phyloP scores from a whole-genome alignment of 2,113 vertebrate genomes.

The Trogon melanurus region DNA sequence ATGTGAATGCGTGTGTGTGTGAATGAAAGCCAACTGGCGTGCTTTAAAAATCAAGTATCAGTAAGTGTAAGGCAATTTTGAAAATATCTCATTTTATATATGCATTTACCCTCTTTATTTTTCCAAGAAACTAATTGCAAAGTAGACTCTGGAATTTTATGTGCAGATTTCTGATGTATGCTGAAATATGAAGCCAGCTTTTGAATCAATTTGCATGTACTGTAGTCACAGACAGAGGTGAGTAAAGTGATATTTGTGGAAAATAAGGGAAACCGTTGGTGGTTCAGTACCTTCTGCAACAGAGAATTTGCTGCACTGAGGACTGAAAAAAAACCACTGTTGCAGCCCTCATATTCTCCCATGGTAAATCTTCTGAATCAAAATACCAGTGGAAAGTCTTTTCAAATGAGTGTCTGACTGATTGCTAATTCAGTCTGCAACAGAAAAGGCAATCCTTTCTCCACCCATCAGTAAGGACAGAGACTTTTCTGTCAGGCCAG shows the following conservation, averaged over 20 bases:
- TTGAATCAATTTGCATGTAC: background rate
- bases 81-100: background rate
- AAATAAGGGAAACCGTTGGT: background rate
- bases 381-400: background rate
- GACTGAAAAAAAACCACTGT: background rate
- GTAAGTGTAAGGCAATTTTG: background rate
- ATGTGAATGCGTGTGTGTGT: background rate
- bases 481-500: background rate
- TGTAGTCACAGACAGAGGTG: background rate
- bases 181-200: background rate
- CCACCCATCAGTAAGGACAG: background rate
- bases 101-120: background rate
- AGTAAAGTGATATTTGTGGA: background rate
- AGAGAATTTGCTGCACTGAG: background rate
- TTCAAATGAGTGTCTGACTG: background rate
- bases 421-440: background rate
- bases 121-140: background rate
- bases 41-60: background rate
- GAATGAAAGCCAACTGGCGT: background rate
- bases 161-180: background rate
- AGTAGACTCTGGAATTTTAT: background rate
- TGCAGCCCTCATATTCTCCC: background rate
- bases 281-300: slow-evolving; percentile 2
- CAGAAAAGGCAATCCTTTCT: background rate
- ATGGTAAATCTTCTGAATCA: background rate